These are phyloP conservation scores for Cryptomyrus ogoouensis DNA, from an alignment of 2,113 vertebrate genomes.

Conservation along the genomic window DNA sequence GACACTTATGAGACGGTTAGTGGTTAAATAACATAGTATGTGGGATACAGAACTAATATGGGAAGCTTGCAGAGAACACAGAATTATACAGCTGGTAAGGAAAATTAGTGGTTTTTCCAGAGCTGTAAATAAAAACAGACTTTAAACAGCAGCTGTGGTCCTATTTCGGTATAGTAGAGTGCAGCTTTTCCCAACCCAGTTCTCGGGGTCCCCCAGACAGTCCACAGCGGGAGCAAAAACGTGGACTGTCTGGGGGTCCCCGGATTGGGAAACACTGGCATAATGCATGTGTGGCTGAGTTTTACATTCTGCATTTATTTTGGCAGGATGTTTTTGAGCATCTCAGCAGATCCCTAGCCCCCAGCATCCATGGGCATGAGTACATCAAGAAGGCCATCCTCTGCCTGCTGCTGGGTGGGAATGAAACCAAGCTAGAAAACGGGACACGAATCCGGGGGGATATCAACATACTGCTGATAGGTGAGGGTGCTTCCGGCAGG, in stretches of 20 bases:
- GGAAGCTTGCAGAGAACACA: neutral
- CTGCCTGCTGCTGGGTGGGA: constrained; percentile 61
- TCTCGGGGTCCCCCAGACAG: neutral
- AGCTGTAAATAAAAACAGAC: neutral
- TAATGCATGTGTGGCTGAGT: neutral
- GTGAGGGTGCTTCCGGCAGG: constrained; percentile 37
- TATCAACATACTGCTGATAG: constrained; percentile 78
- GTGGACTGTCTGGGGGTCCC: neutral
- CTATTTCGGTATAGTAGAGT: neutral
- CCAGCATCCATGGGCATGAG: constrained; percentile 63
- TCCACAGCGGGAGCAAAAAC: neutral
- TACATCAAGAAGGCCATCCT: constrained; percentile 77
- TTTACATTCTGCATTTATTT: constrained; percentile 23
- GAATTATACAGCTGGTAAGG: neutral
- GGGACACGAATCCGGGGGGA: constrained; percentile 65
- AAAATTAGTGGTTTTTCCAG: neutral
- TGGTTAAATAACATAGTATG: neutral
- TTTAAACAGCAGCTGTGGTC: neutral
- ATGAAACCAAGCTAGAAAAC: constrained; percentile 69
- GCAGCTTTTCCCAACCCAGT: neutral
- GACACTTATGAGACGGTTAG: neutral
- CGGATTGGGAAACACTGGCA: neutral
- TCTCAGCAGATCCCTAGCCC: constrained; percentile 69
- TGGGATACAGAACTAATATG: neutral
- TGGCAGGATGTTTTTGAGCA: constrained; percentile 72